Evolutionary conservation across 1,140 invertebrate genomes (phyloP), one percentile per base, ranked within the genome.

Genomic region (Bombus waltoni): DNA sequence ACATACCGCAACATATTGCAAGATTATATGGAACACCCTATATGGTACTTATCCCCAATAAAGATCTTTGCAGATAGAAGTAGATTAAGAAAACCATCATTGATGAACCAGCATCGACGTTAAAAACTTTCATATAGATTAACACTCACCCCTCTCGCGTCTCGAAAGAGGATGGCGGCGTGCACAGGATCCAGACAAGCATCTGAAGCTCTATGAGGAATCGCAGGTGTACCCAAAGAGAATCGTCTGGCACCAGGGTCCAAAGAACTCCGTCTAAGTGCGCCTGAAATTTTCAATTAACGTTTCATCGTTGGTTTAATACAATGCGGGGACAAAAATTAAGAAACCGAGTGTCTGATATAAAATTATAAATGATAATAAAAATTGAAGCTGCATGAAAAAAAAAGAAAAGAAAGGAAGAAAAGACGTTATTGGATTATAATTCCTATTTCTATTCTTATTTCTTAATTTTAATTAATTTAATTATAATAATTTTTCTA

Each of bases 161-260:
- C 98, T 90, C 98, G 95, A 94, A 98, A 98, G 81, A 98, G 96
- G 86, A 98, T 98, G 86, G 98, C 98, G 73, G 98, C 97, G 95
- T 98, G 97, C 90, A 97, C 96, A 40, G 98, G 97, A 96, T 98
- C 98, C 68, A 98, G 94, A 88, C 96, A 96, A 76, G 97, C 97
- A 89, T 97, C 97, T 1, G 97, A 97, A 3, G 97, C 96, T 87
- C 97, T 95, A 90, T 97, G 97, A 40, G 96, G 96, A 74, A 95
- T 93, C 22, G 94, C 90, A 6, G 93, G 96, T 91, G 97, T 96
- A 81, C 97, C 97, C 74, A 98, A 94, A 32, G 97, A 98, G 53
- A 97, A 96, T 85, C 97, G 95, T 86, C 98, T 96, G 88, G 97
- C 96, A 83, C 97, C 97, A 28, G 97, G 96, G 92, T 98, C 97